These are phyloP conservation scores for Urocolius indicus DNA, from an alignment of 2,113 vertebrate species.

Conservation along the genomic window DNA sequence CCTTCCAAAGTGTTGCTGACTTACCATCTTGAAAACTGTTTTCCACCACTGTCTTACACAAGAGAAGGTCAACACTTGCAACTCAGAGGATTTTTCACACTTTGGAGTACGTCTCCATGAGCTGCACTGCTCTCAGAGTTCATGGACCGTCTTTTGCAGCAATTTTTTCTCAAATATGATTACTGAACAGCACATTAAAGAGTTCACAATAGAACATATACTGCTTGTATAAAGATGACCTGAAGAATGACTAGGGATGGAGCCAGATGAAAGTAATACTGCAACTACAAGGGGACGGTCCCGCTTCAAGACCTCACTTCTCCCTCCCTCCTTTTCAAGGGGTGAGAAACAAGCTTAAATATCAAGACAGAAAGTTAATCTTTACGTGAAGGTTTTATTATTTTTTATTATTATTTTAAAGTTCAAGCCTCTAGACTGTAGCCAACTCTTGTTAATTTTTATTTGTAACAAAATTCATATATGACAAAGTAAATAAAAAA, in stretches of 20 bases:
- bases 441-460: slow-evolving; percentile 6
- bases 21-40: background rate
- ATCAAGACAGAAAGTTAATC: background rate
- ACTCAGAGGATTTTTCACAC: background rate
- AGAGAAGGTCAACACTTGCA: background rate
- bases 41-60: background rate
- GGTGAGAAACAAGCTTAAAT: background rate
- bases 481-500: slow-evolving; percentile 41
- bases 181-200: background rate
- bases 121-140: background rate
- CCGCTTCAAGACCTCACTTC: background rate
- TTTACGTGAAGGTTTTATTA: slow-evolving; percentile 4
- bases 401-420: slow-evolving; percentile 21
- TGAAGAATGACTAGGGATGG: background rate
- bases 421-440: slow-evolving; percentile 9
- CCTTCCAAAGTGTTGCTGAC: background rate
- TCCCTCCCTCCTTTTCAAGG: background rate
- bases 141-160: background rate
- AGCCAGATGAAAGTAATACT: background rate
- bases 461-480: slow-evolving; percentile 38
- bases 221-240: background rate
- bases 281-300: background rate
- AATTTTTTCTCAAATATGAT: background rate
- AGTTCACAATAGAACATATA: background rate
- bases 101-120: fast-evolving